These are phyloP conservation scores for Argynnis bischoffii DNA, from an alignment of 2,888 invertebrate species.

Conservation along the genomic window DNA sequence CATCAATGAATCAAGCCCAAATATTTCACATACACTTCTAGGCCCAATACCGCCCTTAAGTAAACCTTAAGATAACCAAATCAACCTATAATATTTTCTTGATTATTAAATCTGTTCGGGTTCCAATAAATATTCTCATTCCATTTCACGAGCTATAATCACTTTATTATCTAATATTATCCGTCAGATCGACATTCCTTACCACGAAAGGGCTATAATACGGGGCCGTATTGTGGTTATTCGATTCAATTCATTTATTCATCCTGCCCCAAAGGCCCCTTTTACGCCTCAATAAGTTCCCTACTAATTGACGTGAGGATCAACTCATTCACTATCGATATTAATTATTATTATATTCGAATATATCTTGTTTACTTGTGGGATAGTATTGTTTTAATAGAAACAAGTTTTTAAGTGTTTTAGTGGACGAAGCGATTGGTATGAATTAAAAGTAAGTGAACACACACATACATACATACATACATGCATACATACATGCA, in stretches of 20 bases:
- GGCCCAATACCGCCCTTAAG: too few species aligned
- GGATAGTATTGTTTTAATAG: too few species aligned
- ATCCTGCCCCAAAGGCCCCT: constrained; percentile 23
- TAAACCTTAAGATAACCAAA: too few species aligned
- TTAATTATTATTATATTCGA: constrained; percentile 9
- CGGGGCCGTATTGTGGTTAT: constrained; percentile 19
- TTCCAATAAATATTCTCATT: background rate
- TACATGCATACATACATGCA: too few species aligned
- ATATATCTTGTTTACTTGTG: background rate
- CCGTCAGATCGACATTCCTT: background rate
- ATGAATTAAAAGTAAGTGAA: too few species aligned
- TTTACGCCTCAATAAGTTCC: constrained; percentile 36
- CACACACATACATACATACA: too few species aligned
- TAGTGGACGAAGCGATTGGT: too few species aligned
- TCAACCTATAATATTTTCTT: too few species aligned
- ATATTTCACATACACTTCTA: too few species aligned
- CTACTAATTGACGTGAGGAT: constrained; percentile 30
- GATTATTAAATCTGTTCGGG: background rate
- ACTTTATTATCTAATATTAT: background rate
- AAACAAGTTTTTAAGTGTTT: too few species aligned
- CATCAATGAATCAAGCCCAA: too few species aligned
- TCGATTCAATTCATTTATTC: constrained; percentile 29
- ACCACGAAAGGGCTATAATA: background rate
- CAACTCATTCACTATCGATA: constrained; percentile 20
- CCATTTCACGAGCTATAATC: background rate